phyloP scores from a whole-genome alignment of 2,888 invertebrate genomes.

The Oxyteleia sp. region DNA sequence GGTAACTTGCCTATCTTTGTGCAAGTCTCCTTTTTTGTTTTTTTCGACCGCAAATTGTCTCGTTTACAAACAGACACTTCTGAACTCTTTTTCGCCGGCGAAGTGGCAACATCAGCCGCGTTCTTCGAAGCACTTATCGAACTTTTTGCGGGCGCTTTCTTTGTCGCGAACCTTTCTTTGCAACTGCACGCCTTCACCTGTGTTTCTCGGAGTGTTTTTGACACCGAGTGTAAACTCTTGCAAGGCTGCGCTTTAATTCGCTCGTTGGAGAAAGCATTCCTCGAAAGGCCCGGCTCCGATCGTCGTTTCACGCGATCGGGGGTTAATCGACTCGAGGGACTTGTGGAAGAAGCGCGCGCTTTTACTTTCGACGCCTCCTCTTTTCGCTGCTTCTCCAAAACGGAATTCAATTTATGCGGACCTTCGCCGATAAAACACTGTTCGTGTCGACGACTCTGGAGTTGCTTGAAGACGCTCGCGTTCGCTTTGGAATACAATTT shows the following conservation, averaged over 20 bases:
- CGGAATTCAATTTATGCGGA: constrained; percentile 89
- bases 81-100: constrained; percentile 43
- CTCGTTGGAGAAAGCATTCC: constrained; percentile 41
- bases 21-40: constrained; percentile 80
- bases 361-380: constrained; percentile 74
- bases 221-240: constrained; percentile 74
- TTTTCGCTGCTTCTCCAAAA: constrained; percentile 87
- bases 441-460: constrained; percentile 87
- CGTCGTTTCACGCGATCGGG: constrained; percentile 73
- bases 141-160: constrained; percentile 60
- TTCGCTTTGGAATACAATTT: constrained; percentile 89
- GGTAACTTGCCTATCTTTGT: constrained; percentile 88
- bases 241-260: constrained; percentile 65
- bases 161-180: constrained; percentile 58
- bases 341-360: constrained; percentile 74
- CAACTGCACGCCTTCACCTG: constrained; percentile 54
- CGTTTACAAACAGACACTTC: constrained; percentile 54
- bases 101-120: constrained; percentile 22
- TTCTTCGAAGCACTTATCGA: constrained; percentile 49
- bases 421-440: constrained; percentile 88
- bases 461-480: constrained; percentile 88
- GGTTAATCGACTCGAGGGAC: constrained; percentile 71
- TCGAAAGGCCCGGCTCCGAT: constrained; percentile 75
- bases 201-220: constrained; percentile 57
- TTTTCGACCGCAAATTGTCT: constrained; percentile 70